phyloP scores from a whole-genome alignment of 2,888 invertebrate genomes.

The Ophraella communa region DNA sequence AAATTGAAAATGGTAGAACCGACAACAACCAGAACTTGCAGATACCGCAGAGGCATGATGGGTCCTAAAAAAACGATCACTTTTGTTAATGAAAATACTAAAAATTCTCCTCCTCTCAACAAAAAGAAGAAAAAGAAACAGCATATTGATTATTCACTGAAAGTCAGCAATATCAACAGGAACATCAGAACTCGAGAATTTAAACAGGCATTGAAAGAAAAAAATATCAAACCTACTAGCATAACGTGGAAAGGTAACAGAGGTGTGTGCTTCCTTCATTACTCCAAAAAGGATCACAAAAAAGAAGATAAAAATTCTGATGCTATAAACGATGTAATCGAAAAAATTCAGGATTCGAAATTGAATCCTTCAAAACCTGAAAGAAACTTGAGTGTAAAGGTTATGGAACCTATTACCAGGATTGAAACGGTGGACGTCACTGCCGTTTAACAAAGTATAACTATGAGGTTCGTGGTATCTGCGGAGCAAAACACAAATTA shows the following conservation, averaged over 20 bases:
- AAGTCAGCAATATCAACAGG: slow-evolving; percentile 75
- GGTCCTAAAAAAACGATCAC: not conserved
- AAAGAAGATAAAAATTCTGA: slow-evolving; percentile 47
- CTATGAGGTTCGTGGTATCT: not conserved
- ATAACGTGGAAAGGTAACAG: slow-evolving; percentile 70
- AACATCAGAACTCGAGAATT: slow-evolving; percentile 76
- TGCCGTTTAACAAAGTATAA: slow-evolving; percentile 55
- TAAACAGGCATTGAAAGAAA: slow-evolving; percentile 74
- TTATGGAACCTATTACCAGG: slow-evolving; percentile 62
- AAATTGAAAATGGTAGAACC: too few species aligned
- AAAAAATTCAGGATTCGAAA: slow-evolving; percentile 60
- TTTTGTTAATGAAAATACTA: not conserved
- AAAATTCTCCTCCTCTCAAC: too few species aligned
- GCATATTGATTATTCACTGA: slow-evolving; percentile 65
- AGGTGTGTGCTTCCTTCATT: slow-evolving; percentile 69
- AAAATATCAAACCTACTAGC: slow-evolving; percentile 77
- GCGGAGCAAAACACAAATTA: not conserved
- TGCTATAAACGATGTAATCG: slow-evolving; percentile 61
- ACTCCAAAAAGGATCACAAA: slow-evolving; percentile 67
- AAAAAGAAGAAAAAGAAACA: slow-evolving; percentile 28
- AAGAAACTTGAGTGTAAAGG: slow-evolving; percentile 57
- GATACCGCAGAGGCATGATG: not conserved
- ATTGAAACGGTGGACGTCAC: slow-evolving; percentile 63
- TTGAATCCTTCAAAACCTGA: slow-evolving; percentile 54
- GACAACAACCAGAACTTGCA: not conserved